phyloP scores from a whole-genome alignment of 2,797 vertebrate genomes.

The Lates japonicus region DNA sequence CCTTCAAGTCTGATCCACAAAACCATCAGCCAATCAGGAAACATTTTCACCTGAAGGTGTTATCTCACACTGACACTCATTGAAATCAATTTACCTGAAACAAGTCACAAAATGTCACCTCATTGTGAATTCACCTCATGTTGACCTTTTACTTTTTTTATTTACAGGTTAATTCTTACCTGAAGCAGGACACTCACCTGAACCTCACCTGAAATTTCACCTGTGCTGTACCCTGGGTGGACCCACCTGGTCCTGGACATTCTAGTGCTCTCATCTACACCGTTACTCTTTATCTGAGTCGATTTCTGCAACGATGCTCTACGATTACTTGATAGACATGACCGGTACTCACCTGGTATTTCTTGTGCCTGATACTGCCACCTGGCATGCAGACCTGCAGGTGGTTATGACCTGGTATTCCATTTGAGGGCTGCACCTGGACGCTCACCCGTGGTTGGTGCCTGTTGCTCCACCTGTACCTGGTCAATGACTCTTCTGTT shows the following conservation, averaged over 20 bases:
- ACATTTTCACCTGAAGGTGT: background rate
- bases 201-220: too few relatives aligned
- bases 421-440: background rate
- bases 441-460: background rate
- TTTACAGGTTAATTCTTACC: too few relatives aligned
- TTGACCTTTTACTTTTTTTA: background rate
- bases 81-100: background rate
- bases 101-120: background rate
- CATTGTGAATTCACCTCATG: background rate
- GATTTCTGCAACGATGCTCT: too few relatives aligned
- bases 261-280: background rate
- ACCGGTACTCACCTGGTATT: background rate
- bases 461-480: too few relatives aligned
- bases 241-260: background rate
- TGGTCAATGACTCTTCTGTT: too few relatives aligned
- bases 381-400: too few relatives aligned
- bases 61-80: background rate
- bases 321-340: too few relatives aligned
- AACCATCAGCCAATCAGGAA: constrained; percentile 22
- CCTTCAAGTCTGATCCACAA: background rate
- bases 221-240: background rate
- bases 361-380: too few relatives aligned
- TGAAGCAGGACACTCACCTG: too few relatives aligned
- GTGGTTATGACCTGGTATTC: too few relatives aligned
- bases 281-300: too few relatives aligned